A percentile compares a stretch with the other conserved stretches of the same genome.
Evolutionary conservation across 2,888 invertebrate genomes (phyloP).

Genomic region (Clanis bilineata): DNA sequence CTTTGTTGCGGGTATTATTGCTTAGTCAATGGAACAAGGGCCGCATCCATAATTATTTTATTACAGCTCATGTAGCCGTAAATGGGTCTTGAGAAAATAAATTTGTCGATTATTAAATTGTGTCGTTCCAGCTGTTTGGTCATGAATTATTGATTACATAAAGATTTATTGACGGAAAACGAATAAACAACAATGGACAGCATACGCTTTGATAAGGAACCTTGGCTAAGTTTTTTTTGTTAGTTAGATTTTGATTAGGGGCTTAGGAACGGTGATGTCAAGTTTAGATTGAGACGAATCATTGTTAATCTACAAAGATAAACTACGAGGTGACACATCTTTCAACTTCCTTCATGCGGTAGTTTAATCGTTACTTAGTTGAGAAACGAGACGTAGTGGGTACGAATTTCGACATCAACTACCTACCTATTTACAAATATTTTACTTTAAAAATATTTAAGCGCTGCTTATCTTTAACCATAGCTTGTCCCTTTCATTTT

Average conservation of each 20-base stretch:
- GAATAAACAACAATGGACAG: background rate
- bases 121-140: background rate
- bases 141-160: background rate
- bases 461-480: no score
- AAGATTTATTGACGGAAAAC: background rate
- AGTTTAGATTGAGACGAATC: background rate
- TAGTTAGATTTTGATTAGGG: no score
- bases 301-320: background rate
- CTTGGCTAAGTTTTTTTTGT: background rate
- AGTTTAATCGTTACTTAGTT: background rate
- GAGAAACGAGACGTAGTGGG: background rate
- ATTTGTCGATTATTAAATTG: background rate
- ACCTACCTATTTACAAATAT: no score
- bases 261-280: background rate
- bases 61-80: constrained; percentile 1
- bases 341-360: background rate
- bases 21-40: constrained; percentile 11
- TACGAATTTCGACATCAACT: background rate
- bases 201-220: background rate
- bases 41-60: constrained; percentile 11
- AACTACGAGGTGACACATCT: background rate
- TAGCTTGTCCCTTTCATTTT: no score
- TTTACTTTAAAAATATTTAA: no score
- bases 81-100: background rate
- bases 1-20: background rate